These are phyloP conservation scores for Arizona elegans DNA, from an alignment of 2,113 vertebrate species.

Conservation along the genomic window DNA sequence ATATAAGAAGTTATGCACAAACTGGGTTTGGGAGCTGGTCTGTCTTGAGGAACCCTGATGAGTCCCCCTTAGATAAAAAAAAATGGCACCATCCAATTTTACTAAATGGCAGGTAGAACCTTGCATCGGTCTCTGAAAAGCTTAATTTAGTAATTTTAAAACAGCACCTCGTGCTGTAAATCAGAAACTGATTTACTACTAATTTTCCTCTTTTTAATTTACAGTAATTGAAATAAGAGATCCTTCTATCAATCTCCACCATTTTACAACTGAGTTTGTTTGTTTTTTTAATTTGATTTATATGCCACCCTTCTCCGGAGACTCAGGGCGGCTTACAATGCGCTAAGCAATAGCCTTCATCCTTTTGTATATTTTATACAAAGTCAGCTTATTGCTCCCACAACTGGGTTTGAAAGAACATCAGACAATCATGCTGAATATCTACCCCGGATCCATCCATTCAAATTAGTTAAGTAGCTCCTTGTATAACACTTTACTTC, in stretches of 20 bases:
- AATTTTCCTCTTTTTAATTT: not conserved
- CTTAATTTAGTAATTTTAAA: not conserved
- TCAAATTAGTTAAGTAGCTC: not conserved
- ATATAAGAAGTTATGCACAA: not conserved
- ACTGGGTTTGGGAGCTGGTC: not conserved
- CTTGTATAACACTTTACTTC: not conserved
- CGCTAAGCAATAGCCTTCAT: too few species aligned
- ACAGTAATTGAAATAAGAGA: not conserved
- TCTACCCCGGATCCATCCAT: not conserved
- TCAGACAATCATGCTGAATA: not conserved
- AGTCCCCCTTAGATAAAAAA: too few species aligned
- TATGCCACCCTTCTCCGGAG: too few species aligned
- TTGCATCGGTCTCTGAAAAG: not conserved
- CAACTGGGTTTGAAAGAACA: not conserved
- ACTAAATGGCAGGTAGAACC: not conserved
- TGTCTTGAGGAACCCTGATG: not conserved
- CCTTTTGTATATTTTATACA: too few species aligned
- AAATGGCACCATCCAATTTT: not conserved
- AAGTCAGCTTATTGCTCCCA: not conserved
- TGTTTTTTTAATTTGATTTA: too few species aligned
- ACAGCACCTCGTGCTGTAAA: not conserved
- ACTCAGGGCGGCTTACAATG: too few species aligned
- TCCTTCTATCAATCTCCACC: not conserved
- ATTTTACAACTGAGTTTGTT: not conserved
- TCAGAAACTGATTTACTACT: not conserved